Evolutionary conservation across 2,888 invertebrate genomes (phyloP).

Genomic region (Xylophagus ater): DNA sequence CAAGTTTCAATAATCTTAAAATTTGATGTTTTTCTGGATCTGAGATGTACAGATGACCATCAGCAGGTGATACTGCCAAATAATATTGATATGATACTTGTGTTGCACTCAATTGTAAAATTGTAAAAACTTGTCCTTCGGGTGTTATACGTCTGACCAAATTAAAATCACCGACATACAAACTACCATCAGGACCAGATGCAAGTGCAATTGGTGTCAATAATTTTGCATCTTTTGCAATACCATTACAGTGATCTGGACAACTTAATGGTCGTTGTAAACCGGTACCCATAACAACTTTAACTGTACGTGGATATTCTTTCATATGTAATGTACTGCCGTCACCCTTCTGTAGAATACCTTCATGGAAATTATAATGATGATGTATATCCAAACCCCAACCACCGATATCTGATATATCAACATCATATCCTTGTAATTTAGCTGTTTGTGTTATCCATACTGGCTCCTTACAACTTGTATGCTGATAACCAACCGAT

Average conservation of each 20-base stretch:
- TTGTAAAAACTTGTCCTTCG: slow-evolving; percentile 79
- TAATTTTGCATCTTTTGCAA: slow-evolving; percentile 75
- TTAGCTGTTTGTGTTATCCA: slow-evolving; percentile 95
- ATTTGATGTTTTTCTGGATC: slow-evolving; percentile 91
- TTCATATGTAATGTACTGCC: slow-evolving; percentile 91
- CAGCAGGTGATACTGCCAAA: slow-evolving; percentile 90
- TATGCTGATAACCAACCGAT: slow-evolving; percentile 90
- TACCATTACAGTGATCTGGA: slow-evolving; percentile 74
- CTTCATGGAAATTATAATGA: slow-evolving; percentile 97
- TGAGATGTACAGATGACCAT: slow-evolving; percentile 91
- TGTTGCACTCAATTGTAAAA: slow-evolving; percentile 80
- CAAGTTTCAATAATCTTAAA: slow-evolving; percentile 62
- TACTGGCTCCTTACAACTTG: slow-evolving; percentile 71
- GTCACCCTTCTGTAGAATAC: slow-evolving; percentile 94
- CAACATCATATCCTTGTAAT: slow-evolving; percentile 90
- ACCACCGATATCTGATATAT: slow-evolving; percentile 92
- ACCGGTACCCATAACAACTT: slow-evolving; percentile 88
- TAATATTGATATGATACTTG: slow-evolving; percentile 97
- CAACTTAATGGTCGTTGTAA: slow-evolving; percentile 75
- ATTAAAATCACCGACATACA: slow-evolving; percentile 96
- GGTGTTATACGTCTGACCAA: slow-evolving; percentile 82
- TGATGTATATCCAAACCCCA: slow-evolving; percentile 98
- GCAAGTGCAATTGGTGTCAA: slow-evolving; percentile 90
- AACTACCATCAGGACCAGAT: slow-evolving; percentile 89
- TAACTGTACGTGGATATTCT: slow-evolving; percentile 79